These are phyloP conservation scores for Sepioteuthis lessoniana DNA, from an alignment of 2,888 invertebrate species.

Conservation along the genomic window DNA sequence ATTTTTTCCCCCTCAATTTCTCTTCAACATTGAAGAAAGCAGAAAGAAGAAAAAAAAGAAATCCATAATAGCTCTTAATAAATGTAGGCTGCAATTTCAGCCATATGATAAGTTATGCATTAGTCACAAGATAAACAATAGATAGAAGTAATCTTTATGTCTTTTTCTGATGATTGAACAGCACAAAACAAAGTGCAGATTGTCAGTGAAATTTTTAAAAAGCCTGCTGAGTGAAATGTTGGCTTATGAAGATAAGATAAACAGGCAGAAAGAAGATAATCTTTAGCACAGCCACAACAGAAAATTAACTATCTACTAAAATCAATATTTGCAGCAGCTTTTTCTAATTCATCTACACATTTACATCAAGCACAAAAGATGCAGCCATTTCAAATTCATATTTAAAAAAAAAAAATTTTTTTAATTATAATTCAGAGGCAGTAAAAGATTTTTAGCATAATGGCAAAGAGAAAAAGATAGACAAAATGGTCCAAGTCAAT, in stretches of 20 bases:
- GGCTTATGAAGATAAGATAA: not conserved
- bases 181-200: not conserved
- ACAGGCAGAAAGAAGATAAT: not conserved
- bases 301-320: slow-evolving; percentile 33
- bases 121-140: slow-evolving; percentile 9
- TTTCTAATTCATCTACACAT: not conserved
- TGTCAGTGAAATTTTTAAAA: not conserved
- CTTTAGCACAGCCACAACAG: not conserved
- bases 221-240: no score
- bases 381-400: not conserved
- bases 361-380: not conserved
- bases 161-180: slow-evolving; percentile 33
- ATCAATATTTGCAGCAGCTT: not conserved
- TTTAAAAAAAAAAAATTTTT: not conserved
- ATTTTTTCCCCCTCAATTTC: not conserved
- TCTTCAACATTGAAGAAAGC: not conserved
- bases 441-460: no score
- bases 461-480: not conserved
- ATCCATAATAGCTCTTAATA: slow-evolving; percentile 21
- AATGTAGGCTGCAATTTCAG: slow-evolving; percentile 33
- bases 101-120: slow-evolving; percentile 33
- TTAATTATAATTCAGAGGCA: not conserved
- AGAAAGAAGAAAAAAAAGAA: not conserved
- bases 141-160: not conserved
- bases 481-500: not conserved